phyloP scores from a whole-genome alignment of 2,888 invertebrate species.

The Campopleginae sp. region DNA sequence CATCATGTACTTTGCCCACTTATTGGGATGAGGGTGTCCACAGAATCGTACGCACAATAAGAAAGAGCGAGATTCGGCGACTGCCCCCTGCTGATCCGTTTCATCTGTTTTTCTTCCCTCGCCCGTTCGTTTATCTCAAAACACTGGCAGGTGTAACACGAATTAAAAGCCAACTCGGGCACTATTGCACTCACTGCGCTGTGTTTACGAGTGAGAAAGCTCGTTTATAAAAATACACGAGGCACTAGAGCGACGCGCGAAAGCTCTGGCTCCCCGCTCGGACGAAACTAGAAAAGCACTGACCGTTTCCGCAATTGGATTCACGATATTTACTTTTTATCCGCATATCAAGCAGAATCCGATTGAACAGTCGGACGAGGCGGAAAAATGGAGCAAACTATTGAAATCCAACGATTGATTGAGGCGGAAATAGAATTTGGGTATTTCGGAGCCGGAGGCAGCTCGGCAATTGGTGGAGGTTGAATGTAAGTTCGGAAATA shows the following conservation, averaged over 20 bases:
- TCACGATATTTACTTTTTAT: constrained; percentile 2
- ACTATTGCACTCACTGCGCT: constrained; percentile 18
- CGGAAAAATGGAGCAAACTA: background rate
- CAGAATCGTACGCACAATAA: background rate
- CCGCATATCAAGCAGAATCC: background rate
- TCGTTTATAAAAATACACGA: background rate
- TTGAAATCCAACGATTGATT: background rate
- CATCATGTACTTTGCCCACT: constrained; percentile 26
- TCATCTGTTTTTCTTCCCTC: constrained; percentile 5
- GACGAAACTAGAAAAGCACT: background rate
- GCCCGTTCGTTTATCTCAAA: background rate
- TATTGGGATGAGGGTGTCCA: background rate
- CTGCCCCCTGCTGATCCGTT: constrained; percentile 9
- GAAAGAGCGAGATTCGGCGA: constrained; percentile 30
- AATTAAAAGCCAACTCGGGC: background rate
- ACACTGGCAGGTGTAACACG: background rate
- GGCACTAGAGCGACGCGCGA: background rate
- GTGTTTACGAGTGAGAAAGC: constrained; percentile 1
- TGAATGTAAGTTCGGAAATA: background rate
- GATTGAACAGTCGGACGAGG: background rate
- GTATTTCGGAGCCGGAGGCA: too few species aligned
- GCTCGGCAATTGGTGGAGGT: background rate
- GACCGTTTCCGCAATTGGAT: background rate
- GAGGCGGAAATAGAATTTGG: background rate
- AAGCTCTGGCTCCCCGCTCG: background rate